Conservation (phyloP, 2,797 vertebrate species). For the Hemibagrus guttatus region DNA sequence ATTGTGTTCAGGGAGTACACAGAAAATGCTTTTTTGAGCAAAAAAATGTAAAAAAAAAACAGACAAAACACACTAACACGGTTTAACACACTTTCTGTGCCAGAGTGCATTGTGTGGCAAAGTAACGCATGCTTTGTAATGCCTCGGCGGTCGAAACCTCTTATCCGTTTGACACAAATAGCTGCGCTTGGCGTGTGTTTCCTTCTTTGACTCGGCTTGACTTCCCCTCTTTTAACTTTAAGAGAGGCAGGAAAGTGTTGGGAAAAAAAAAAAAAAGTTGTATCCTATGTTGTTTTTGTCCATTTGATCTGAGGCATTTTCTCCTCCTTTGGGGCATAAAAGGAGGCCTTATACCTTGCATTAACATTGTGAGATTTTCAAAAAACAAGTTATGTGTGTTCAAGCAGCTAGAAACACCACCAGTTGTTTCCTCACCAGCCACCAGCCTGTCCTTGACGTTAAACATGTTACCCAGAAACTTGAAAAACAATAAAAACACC, state of each 20-base stretch:
- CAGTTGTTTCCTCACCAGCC: no score
- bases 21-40: no score
- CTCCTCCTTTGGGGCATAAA: not conserved
- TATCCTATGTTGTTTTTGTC: not conserved
- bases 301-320: not conserved
- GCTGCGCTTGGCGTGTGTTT: not conserved
- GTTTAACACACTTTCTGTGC: slow-evolving; percentile 2
- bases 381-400: no score
- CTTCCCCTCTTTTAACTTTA: slow-evolving; percentile 32
- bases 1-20: not conserved
- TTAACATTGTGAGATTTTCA: no score
- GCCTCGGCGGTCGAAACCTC: slow-evolving; percentile 10
- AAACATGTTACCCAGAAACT: no score
- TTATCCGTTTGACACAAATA: not conserved
- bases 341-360: no score
- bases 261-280: not conserved
- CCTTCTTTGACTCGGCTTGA: not conserved
- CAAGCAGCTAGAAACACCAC: no score
- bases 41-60: not conserved
- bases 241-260: not conserved
- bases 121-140: not conserved
- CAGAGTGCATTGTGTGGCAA: not conserved
- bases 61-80: not conserved
- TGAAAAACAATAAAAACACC: no score
- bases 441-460: no score